Evolutionary conservation across 2,113 vertebrate species (phyloP).

Genomic region (Orycteropus afer): DNA sequence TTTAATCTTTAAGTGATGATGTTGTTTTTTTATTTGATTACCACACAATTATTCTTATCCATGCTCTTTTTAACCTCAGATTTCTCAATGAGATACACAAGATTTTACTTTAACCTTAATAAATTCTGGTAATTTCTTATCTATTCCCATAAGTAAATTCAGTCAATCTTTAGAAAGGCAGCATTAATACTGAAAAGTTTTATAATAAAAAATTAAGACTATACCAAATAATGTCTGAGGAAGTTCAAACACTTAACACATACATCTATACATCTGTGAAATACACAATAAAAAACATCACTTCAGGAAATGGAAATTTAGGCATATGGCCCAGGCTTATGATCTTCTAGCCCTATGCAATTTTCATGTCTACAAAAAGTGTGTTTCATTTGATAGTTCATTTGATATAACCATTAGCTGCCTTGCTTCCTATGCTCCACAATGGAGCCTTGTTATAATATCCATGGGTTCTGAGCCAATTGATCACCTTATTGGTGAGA

Average conservation of each 20-base stretch:
- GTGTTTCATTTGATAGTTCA: slow-evolving; percentile 63
- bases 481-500: slow-evolving; percentile 68
- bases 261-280: slow-evolving; percentile 11
- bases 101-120: slow-evolving; percentile 47
- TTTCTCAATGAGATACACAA: slow-evolving; percentile 24
- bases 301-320: slow-evolving; percentile 50
- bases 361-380: slow-evolving; percentile 49
- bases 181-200: slow-evolving; percentile 37
- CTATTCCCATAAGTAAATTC: slow-evolving; percentile 11
- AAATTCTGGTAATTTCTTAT: slow-evolving; percentile 42
- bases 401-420: slow-evolving; percentile 67
- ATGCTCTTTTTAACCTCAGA: not conserved
- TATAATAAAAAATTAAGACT: not conserved
- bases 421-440: slow-evolving; percentile 54
- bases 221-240: not conserved
- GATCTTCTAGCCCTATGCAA: not conserved
- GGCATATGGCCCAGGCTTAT: slow-evolving; percentile 42
- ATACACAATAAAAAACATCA: not conserved
- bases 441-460: slow-evolving; percentile 68
- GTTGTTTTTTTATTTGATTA: slow-evolving; percentile 45
- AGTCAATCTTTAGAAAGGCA: slow-evolving; percentile 22
- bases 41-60: not conserved
- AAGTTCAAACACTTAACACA: not conserved
- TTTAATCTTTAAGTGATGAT: slow-evolving; percentile 17
- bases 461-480: slow-evolving; percentile 46